A percentile compares a stretch with the other conserved stretches of the same genome.
Evolutionary conservation across 2,888 invertebrate genomes (phyloP).

Genomic region (Sylvicola cinctus): DNA sequence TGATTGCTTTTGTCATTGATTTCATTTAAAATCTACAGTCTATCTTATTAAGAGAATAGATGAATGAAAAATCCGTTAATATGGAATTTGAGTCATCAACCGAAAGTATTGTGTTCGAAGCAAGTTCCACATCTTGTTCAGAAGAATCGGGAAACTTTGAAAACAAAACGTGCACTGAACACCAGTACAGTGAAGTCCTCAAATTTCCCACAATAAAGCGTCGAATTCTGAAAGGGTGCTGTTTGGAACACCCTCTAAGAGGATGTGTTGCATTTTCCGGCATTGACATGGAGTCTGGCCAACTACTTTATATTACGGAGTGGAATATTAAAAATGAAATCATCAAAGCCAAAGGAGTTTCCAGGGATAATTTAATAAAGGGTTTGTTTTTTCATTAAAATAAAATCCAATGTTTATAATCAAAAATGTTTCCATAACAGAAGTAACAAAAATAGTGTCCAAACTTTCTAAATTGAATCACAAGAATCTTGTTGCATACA

Average conservation of each 20-base stretch:
- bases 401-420: neutral
- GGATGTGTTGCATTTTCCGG: slow-evolving; percentile 57
- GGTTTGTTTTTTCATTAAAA: slow-evolving; percentile 6
- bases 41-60: too few species aligned
- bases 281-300: slow-evolving; percentile 52
- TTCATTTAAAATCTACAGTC: too few species aligned
- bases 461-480: slow-evolving; percentile 48
- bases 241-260: slow-evolving; percentile 50
- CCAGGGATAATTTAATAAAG: slow-evolving; percentile 20
- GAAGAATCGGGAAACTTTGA: slow-evolving; percentile 32
- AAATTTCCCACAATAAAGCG: slow-evolving; percentile 34
- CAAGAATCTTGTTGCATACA: slow-evolving; percentile 50
- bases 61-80: too few species aligned
- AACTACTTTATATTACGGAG: slow-evolving; percentile 49
- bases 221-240: slow-evolving; percentile 51
- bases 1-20: too few species aligned
- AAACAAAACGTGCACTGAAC: slow-evolving; percentile 29
- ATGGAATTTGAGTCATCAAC: too few species aligned
- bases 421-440: slow-evolving; percentile 8
- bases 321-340: slow-evolving; percentile 40
- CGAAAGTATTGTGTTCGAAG: too few species aligned
- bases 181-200: slow-evolving; percentile 30
- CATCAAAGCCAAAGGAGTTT: slow-evolving; percentile 17
- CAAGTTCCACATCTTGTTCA: slow-evolving; percentile 21
- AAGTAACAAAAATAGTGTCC: slow-evolving; percentile 60